Conservation (phyloP, 2,888 invertebrate genomes). For the Zeuzera pyrina region DNA sequence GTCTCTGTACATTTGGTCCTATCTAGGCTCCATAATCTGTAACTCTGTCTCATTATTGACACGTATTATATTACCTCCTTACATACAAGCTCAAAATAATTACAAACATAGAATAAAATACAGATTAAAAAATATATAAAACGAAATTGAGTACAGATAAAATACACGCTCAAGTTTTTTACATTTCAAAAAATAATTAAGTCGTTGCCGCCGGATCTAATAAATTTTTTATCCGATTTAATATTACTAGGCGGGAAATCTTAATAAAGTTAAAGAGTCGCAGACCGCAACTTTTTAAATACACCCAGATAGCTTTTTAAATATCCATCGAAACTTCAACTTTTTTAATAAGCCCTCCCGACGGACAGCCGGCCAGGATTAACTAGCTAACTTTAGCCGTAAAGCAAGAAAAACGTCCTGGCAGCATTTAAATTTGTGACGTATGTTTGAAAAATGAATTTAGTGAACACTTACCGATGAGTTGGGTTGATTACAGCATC, state of each 20-base stretch:
- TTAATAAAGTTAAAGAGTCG: constrained; percentile 2
- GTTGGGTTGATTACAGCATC: constrained; percentile 26
- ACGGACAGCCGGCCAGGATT: constrained; percentile 28
- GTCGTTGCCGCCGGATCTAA: too few species aligned
- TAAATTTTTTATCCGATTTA: too few species aligned
- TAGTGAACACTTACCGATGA: constrained; percentile 7
- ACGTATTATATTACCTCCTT: too few species aligned
- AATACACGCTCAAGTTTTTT: too few species aligned
- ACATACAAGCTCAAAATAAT: too few species aligned
- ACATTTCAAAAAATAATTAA: too few species aligned
- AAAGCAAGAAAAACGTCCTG: constrained; percentile 30
- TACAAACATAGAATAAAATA: too few species aligned
- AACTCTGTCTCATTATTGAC: too few species aligned
- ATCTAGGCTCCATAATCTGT: too few species aligned
- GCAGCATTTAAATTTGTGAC: constrained; percentile 29
- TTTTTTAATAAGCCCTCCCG: constrained; percentile 52
- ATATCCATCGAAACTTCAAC: constrained; percentile 36
- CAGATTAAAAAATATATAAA: too few species aligned
- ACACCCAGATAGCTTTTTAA: constrained; percentile 35
- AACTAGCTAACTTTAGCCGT: constrained; percentile 43
- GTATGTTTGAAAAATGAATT: constrained; percentile 21
- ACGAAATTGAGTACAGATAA: too few species aligned
- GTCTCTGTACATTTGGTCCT: too few species aligned
- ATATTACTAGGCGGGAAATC: background rate
- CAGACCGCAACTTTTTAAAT: constrained; percentile 21